phyloP scores from a whole-genome alignment of 1,140 invertebrate genomes.

The Cotesia typhae region DNA sequence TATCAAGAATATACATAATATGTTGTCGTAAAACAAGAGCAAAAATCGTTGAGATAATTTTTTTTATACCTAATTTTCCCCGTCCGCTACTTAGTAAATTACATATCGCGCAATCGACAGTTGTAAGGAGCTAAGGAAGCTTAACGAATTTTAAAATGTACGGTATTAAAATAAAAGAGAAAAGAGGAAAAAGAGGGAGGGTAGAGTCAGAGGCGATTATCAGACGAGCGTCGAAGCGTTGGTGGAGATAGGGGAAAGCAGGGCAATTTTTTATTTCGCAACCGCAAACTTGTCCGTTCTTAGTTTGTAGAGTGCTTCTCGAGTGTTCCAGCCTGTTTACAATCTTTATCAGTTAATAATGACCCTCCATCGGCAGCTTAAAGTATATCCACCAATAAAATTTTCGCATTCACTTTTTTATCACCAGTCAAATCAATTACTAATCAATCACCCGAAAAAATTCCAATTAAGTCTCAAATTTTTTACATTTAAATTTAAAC shows the following conservation, averaged over 20 bases:
- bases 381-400: conserved; percentile 16
- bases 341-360: conserved; percentile 29
- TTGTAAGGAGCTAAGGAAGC: conserved; percentile 18
- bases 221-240: conserved; percentile 11
- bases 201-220: no score
- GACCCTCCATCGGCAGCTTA: neutral
- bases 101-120: conserved; percentile 7
- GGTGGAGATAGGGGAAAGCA: conserved; percentile 36
- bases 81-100: conserved; percentile 3
- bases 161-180: conserved; percentile 31
- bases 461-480: no score
- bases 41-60: no score
- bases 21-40: no score
- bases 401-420: conserved; percentile 17
- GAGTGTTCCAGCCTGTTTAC: conserved; percentile 16
- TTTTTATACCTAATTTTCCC: neutral
- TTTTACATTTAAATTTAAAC: no score
- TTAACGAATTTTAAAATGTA: conserved; percentile 37
- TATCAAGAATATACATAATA: no score
- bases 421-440: neutral
- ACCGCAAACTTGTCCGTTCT: conserved; percentile 14
- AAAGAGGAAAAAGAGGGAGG: neutral
- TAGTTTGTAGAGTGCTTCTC: conserved; percentile 1
- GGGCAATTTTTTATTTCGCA: conserved; percentile 38
- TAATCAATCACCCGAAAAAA: no score